Evolutionary conservation across 2,888 invertebrate species (phyloP).

Genomic region (Palloptera scutellata): DNA sequence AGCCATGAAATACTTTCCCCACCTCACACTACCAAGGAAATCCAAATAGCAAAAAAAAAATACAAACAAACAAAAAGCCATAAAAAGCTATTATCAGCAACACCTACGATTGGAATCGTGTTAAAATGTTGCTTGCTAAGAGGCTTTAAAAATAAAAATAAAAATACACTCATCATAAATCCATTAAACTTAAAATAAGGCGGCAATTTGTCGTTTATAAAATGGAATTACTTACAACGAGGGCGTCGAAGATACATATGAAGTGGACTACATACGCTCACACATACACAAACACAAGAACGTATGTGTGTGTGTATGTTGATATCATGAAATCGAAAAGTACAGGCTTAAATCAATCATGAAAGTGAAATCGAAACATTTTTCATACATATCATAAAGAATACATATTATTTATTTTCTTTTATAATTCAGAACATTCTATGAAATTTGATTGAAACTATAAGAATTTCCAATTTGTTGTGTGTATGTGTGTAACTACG

Average conservation of each 20-base stretch:
- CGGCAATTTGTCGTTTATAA: constrained; percentile 24
- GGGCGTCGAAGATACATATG: neutral
- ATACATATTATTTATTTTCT: too few relatives aligned
- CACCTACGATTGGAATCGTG: neutral
- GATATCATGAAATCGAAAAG: neutral
- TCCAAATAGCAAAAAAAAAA: too few relatives aligned
- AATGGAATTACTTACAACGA: neutral
- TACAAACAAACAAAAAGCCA: neutral
- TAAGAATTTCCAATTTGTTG: neutral
- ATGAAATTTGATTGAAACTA: neutral
- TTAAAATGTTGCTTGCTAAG: constrained; percentile 20
- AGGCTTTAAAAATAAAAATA: constrained; percentile 26
- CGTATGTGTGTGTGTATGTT: neutral
- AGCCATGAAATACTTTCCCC: too few relatives aligned
- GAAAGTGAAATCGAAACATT: neutral
- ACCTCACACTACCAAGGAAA: neutral
- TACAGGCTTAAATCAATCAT: neutral
- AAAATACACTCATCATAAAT: constrained; percentile 26
- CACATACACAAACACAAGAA: neutral
- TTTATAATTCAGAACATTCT: neutral
- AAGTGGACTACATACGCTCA: neutral
- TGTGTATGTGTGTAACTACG: neutral
- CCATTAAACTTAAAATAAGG: constrained; percentile 24
- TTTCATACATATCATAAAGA: too few relatives aligned
- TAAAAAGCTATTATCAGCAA: constrained; percentile 2